A percentile compares a stretch with the other conserved stretches of the same genome.
phyloP scores from a whole-genome alignment of 2,888 invertebrate species.

The Lampropteryx suffumata region DNA sequence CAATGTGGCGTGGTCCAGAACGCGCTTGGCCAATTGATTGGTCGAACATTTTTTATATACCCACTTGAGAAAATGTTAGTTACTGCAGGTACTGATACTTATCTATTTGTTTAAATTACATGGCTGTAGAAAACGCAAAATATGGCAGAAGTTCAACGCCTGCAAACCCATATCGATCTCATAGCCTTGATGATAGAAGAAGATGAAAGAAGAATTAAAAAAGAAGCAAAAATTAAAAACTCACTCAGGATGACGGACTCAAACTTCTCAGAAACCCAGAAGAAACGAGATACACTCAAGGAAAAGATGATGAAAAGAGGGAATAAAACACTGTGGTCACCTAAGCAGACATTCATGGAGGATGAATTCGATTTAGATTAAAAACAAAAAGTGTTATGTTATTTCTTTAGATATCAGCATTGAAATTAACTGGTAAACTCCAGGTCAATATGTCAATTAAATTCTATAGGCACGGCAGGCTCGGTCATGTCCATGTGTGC shows the following conservation, averaged over 20 bases:
- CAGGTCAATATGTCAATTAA: too few relatives aligned
- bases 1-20: too few relatives aligned
- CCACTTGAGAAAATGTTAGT: too few relatives aligned
- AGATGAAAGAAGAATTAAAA: constrained; percentile 5
- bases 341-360: constrained; percentile 14
- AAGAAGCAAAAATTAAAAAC: too few relatives aligned
- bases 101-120: constrained; percentile 10
- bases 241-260: background rate
- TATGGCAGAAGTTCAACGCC: constrained; percentile 19
- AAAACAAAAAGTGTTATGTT: too few relatives aligned
- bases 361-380: constrained; percentile 29
- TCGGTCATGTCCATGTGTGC: too few relatives aligned
- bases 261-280: constrained; percentile 6
- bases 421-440: too few relatives aligned
- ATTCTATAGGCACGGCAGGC: too few relatives aligned
- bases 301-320: background rate
- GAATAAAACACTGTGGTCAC: background rate
- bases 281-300: constrained; percentile 20
- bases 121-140: constrained; percentile 11
- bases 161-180: constrained; percentile 28
- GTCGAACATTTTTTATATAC: too few relatives aligned
- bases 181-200: constrained; percentile 24
- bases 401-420: too few relatives aligned
- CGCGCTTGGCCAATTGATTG: too few relatives aligned
- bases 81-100: too few relatives aligned